Percentiles rank a stretch among this genome's conserved stretches.
These are phyloP conservation scores for Diprion similis DNA, from an alignment of 1,140 invertebrate species.

Conservation along the genomic window DNA sequence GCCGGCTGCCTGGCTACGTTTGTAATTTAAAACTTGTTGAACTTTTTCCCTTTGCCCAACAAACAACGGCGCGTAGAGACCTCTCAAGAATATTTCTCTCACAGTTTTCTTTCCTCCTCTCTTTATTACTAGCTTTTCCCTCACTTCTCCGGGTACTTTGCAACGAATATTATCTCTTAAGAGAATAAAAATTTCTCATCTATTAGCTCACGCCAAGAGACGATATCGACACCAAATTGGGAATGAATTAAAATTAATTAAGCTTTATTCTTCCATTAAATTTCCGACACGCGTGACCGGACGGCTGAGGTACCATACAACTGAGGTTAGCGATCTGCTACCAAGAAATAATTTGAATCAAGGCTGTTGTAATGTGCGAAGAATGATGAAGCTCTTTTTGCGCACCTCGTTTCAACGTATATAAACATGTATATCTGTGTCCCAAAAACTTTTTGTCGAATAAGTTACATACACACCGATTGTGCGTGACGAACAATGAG, in stretches of 20 bases:
- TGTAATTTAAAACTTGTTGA: constrained; percentile 8
- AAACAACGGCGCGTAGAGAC: too few relatives aligned
- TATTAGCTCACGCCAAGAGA: background rate
- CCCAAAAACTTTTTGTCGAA: too few relatives aligned
- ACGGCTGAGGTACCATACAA: background rate
- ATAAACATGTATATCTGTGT: too few relatives aligned
- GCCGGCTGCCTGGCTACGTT: background rate
- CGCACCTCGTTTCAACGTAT: too few relatives aligned
- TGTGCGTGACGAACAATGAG: too few relatives aligned
- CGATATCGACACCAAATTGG: too few relatives aligned
- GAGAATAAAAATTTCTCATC: background rate
- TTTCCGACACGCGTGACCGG: background rate
- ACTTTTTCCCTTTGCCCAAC: background rate
- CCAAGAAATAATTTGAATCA: constrained; percentile 13
- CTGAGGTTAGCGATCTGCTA: background rate
- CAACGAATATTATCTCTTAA: background rate
- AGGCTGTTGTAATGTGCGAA: background rate
- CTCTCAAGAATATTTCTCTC: background rate
- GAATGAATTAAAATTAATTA: too few relatives aligned
- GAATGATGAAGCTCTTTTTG: background rate
- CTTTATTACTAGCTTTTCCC: background rate
- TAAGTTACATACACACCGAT: too few relatives aligned
- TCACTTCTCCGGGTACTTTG: background rate
- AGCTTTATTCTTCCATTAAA: background rate
- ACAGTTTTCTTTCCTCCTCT: background rate